Evolutionary conservation across 2,113 vertebrate genomes (phyloP), one percentile per base, ranked within the genome.

Genomic region (Pogonocichla stellata): DNA sequence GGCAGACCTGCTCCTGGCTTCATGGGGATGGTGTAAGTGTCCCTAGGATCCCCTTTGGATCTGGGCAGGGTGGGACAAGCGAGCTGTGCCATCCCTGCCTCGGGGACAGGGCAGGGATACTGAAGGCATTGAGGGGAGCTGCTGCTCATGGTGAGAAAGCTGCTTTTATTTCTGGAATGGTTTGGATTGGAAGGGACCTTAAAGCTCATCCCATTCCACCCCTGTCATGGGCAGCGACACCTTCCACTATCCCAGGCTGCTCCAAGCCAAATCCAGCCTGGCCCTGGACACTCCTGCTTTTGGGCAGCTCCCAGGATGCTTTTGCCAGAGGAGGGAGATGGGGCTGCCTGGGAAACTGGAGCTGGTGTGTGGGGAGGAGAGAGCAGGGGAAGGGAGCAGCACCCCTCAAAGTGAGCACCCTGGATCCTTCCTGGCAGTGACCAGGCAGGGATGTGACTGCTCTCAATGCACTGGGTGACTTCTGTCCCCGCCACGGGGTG

Each of bases 401-500:
- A 42, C 14, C 50, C 71, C 33, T 42, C 9, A 14, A 50, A 36
- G 4, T 11, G 34, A 67, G 20, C 38, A 42, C 24, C 0, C 34
- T 29, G 42, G 20, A 28, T 42, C 47, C 40, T 54, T 22, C 23
- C n/a, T 0, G 0, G 24, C 50, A 13, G 4, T 1, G 14, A n/a
- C 36, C 6, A 1, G 34, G 43, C 5, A 60, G 40, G 40, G 43
- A 24, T 0, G 0, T 8, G 58, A 38, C 61, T 53, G 38, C 19
- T 0, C 6, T 18, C 66, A 24, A 9, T 0, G 0, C 13, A 13
- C 42, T 45, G 66, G 34, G 54, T 45, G 40, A 25, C 50, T 57
- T 40, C 81, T 53, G 50, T 29, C 31, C 43, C 29, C 0, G 1
- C 43, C n/a, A 28, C 0, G 1, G 10, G 10, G 8, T 1, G 0